phyloP scores from a whole-genome alignment of 2,888 invertebrate species.

The Aporophyla nigra region DNA sequence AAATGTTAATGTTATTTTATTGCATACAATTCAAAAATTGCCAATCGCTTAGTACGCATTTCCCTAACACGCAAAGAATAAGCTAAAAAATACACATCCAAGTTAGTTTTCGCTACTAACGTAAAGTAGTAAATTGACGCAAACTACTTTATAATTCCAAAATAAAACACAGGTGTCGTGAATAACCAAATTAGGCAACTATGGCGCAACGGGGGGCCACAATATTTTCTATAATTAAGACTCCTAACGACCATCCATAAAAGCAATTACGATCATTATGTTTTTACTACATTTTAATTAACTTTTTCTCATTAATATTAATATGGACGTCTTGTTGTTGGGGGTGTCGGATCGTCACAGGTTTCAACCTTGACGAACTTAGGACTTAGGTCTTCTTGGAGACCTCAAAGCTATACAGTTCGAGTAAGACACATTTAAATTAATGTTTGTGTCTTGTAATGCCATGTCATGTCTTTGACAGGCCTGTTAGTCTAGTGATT shows the following conservation, averaged over 20 bases:
- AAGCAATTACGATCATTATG: constrained; percentile 61
- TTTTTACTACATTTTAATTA: constrained; percentile 66
- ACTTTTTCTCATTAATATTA: constrained; percentile 62
- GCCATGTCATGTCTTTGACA: no score
- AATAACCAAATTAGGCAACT: constrained; percentile 48
- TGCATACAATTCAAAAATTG: no score
- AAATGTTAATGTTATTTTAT: no score
- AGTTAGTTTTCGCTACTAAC: neutral
- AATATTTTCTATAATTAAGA: constrained; percentile 62
- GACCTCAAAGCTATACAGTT: no score
- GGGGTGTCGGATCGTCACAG: constrained; percentile 13
- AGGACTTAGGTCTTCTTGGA: neutral
- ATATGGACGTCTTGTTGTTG: constrained; percentile 24
- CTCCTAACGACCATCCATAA: constrained; percentile 59
- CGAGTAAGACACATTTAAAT: no score
- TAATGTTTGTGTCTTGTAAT: no score
- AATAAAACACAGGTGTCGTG: constrained; percentile 50
- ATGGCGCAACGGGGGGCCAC: constrained; percentile 51
- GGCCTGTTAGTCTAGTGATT: no score
- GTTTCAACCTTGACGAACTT: neutral
- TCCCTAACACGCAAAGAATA: neutral
- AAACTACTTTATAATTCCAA: constrained; percentile 24
- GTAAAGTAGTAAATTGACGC: constrained; percentile 18
- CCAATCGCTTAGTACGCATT: no score
- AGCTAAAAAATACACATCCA: neutral